Evolutionary conservation across 2,888 invertebrate genomes (phyloP), one percentile per base, ranked within the genome.

Genomic region (Subacronicta megacephala): DNA sequence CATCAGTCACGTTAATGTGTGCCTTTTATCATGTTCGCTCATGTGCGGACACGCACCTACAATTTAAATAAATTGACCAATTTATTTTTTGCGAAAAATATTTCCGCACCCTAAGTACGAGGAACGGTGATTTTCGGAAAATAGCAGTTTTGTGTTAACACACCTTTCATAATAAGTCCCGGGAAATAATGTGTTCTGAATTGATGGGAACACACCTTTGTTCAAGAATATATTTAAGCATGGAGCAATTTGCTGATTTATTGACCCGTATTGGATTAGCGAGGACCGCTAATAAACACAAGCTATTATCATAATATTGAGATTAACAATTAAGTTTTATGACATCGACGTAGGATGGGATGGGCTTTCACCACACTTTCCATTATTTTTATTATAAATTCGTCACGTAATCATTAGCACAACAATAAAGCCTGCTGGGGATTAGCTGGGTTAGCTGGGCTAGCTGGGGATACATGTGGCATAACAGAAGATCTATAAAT

Each of bases 1-100:
- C 76, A 81, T 80, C 69, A 72, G 54, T 81, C 76, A 72, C 42
- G 4, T 26, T 72, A 78, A 81, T 78, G 69, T 49, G 60, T 54
- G 62, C 54, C 41, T 26, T 81, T 61, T 60, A 65, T 82, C 75
- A 75, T 69, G 67, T 60, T 64, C 57, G 42, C 45, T 43, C 47
- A 60, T 66, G 62, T 64, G 54, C 60, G 64, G 49, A 72, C 65
- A 77, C 75, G 75, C 51, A 60, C 62, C 63, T 60, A 67, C 73
- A 56, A 68, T 75, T 62, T 74, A 66, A 75, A 77, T 57, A 81
- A 76, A 80, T 75, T 61, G 74, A 41, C 49, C 65, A 70, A 78
- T 81, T 75, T 80, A 67, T 75, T 62, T 50, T 47, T 47, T 46
- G 31, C 26, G 33, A 59, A 38, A n/a, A 76, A 54, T 46, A 50